These are phyloP conservation scores for Indicator indicator DNA, from an alignment of 2,113 vertebrate species.

Conservation along the genomic window DNA sequence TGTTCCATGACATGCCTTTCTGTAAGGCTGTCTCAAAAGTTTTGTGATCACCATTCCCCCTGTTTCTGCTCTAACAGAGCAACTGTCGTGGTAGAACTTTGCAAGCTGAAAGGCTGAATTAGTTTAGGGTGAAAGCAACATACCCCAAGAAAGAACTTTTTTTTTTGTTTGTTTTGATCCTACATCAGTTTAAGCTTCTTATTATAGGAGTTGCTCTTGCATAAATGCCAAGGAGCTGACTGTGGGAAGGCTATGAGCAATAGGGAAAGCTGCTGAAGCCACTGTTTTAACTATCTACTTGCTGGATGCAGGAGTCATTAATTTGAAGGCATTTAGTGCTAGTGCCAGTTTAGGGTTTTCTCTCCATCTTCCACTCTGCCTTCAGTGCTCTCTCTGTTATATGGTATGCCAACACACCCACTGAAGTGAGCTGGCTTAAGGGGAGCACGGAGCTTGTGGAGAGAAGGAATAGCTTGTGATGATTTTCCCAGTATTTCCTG, in stretches of 20 bases:
- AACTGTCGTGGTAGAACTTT: neutral
- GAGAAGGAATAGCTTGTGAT: neutral
- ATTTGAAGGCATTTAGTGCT: neutral
- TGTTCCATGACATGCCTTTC: neutral
- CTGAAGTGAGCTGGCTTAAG: neutral
- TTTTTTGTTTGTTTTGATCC: neutral
- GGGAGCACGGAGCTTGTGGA: neutral
- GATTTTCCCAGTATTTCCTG: neutral
- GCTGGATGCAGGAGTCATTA: neutral
- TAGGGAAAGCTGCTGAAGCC: neutral
- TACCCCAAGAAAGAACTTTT: neutral
- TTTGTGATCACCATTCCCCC: neutral
- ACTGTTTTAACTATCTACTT: neutral
- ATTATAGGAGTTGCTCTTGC: neutral
- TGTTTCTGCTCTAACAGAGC: neutral
- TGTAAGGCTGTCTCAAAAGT: neutral
- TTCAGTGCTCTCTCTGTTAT: neutral
- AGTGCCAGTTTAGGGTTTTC: neutral
- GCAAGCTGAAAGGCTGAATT: neutral
- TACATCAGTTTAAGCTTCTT: neutral
- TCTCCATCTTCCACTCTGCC: neutral
- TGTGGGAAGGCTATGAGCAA: neutral
- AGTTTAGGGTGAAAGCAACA: neutral
- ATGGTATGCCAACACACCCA: rapidly evolving
- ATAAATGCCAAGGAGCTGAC: neutral